phyloP scores from a whole-genome alignment of 2,113 vertebrate species.

The Ivindomyrus marchei region DNA sequence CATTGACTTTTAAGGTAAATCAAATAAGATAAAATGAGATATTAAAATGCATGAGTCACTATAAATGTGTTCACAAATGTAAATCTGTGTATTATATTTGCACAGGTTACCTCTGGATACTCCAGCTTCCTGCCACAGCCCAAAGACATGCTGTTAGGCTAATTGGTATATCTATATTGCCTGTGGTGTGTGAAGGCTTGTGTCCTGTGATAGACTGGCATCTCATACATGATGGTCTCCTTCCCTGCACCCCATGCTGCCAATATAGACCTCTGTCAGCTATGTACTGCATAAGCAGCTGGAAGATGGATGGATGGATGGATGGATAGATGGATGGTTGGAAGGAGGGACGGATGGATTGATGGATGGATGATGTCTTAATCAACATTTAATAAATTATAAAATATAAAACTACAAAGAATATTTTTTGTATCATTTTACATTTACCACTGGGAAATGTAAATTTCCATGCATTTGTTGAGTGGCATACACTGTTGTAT shows the following conservation, averaged over 20 bases:
- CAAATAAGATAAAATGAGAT: background rate
- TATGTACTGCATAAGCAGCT: background rate
- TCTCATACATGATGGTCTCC: background rate
- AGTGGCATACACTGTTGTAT: background rate
- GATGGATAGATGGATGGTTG: background rate
- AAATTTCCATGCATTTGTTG: background rate
- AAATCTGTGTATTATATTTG: background rate
- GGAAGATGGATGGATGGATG: background rate
- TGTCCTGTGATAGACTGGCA: background rate
- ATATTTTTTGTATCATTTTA: background rate
- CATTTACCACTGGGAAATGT: background rate
- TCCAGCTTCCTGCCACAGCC: background rate
- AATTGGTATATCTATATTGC: background rate
- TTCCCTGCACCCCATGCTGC: background rate
- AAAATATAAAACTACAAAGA: background rate
- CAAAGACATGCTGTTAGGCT: background rate
- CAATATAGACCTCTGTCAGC: background rate
- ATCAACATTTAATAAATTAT: background rate
- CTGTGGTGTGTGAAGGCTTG: background rate
- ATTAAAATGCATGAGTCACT: background rate
- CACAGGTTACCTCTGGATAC: background rate
- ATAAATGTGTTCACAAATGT: background rate
- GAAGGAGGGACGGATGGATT: background rate
- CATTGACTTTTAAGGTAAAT: background rate
- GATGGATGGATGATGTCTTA: background rate